Evolutionary conservation across 2,888 invertebrate genomes (phyloP).

Genomic region (Drosophila hamatofila): DNA sequence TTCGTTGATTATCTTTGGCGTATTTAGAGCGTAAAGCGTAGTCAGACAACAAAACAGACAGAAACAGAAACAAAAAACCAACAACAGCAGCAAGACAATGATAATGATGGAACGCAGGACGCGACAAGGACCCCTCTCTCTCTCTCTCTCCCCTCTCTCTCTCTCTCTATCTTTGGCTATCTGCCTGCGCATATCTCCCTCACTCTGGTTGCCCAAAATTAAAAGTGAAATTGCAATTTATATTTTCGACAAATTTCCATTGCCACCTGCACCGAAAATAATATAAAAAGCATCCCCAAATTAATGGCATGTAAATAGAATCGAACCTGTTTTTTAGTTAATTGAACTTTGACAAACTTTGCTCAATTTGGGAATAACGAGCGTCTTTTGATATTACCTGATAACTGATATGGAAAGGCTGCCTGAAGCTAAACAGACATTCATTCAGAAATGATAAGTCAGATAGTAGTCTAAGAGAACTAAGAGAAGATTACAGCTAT

Average conservation of each 20-base stretch:
- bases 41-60: conserved; percentile 61
- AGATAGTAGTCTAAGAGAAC: too few relatives aligned
- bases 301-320: conserved; percentile 24
- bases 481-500: too few relatives aligned
- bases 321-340: conserved; percentile 1
- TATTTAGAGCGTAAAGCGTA: conserved; percentile 84
- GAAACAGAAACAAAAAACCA: conserved; percentile 7
- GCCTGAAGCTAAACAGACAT: too few relatives aligned
- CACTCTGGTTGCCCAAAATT: conserved; percentile 55
- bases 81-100: conserved; percentile 28
- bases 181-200: neutral
- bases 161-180: neutral
- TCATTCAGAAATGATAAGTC: too few relatives aligned
- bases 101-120: conserved; percentile 68
- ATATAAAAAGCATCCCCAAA: neutral
- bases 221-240: conserved; percentile 79
- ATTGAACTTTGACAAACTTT: neutral
- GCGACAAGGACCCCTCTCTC: conserved; percentile 32
- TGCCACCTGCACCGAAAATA: conserved; percentile 55
- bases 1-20: conserved; percentile 83
- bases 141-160: neutral
- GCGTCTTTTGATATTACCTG: too few relatives aligned
- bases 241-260: conserved; percentile 76
- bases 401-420: too few relatives aligned
- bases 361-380: neutral